Base-by-base conservation (phyloP, 2,113 vertebrate species). In the Ctenodactylus gundi region DNA sequence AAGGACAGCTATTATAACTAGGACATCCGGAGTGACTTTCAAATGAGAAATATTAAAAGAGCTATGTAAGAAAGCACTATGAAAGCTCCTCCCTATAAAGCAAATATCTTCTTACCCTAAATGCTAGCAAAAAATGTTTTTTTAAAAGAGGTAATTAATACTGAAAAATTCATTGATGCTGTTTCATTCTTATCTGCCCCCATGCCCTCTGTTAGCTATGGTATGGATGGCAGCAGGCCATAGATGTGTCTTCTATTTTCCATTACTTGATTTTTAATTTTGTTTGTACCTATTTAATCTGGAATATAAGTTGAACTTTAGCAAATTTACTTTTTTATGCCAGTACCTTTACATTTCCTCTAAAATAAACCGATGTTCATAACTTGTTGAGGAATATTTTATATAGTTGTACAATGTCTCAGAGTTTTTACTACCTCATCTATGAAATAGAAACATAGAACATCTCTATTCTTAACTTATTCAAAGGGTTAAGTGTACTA, bases 1-100 rank as follows among this genome's bases (percentile, higher is more conserved):
- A 80, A 29, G 93, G 85, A 46, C 36, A n/a, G 73, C 76, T 11
- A 46, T 72, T 90, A 95, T 85, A 57, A 27, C 82, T 68, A 25
- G 80, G 90, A 18, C 81, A 89, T 51, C 4, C 4, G 51, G 46
- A 90, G 29, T 1, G 14, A 91, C 27, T 88, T 94, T 94, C 91
- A 36, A 57, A 85, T 78, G 77, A 46, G 86, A 96, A 85, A 91
- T 91, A 85, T 81, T 53, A 80, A 13, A 39, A 58, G 4, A 87
- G 4, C 6, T 23, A 41, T 55, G 17, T 86, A 77, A 94, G 58
- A 89, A 94, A 85, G 3, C 2, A 41, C 3, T 11, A 21, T 1
- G 13, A 72, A 90, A 68, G 58, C 6, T 57, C 53, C 12, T 64
- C 27, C 31, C 73, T 3, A 2, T 1, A 58, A 92, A n/a, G 15